Evolutionary conservation across 1,140 invertebrate genomes (phyloP).

Genomic region (Drosophila tani): DNA sequence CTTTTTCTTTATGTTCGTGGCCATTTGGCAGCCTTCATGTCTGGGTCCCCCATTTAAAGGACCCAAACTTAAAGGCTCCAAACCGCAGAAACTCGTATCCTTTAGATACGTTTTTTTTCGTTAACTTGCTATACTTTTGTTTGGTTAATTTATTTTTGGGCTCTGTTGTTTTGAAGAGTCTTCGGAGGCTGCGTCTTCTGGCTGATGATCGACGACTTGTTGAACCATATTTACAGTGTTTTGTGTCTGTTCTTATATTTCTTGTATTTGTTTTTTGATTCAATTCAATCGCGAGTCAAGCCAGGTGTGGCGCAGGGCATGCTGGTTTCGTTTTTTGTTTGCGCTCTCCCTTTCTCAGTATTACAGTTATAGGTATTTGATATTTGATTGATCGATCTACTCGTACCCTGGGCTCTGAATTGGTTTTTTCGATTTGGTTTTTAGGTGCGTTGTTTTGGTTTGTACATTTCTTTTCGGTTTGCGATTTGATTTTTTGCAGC

Average conservation of each 20-base stretch:
- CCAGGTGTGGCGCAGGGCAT: slow-evolving; percentile 83
- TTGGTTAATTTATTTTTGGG: slow-evolving; percentile 20
- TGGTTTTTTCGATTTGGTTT: slow-evolving; percentile 50
- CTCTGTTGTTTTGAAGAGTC: slow-evolving; percentile 42
- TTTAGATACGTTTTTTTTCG: slow-evolving; percentile 9
- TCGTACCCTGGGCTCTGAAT: slow-evolving; percentile 51
- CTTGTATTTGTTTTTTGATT: slow-evolving; percentile 53
- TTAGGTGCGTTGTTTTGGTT: slow-evolving; percentile 56
- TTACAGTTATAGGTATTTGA: slow-evolving; percentile 17
- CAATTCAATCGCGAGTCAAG: slow-evolving; percentile 83
- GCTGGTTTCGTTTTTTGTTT: slow-evolving; percentile 60
- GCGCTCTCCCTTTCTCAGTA: slow-evolving; percentile 45
- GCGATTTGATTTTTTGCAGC: slow-evolving; percentile 41
- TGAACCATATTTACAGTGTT: slow-evolving; percentile 76
- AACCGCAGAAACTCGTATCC: slow-evolving; percentile 44
- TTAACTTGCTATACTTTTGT: slow-evolving; percentile 14
- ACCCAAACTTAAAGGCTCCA: slow-evolving; percentile 63
- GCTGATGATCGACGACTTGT: slow-evolving; percentile 58
- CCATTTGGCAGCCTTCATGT: slow-evolving; percentile 62
- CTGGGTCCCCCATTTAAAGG: slow-evolving; percentile 59
- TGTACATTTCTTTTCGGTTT: slow-evolving; percentile 52
- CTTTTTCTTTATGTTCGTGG: slow-evolving; percentile 3
- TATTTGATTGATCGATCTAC: slow-evolving; percentile 41
- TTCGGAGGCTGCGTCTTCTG: slow-evolving; percentile 54
- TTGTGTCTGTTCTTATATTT: slow-evolving; percentile 52